phyloP scores from a whole-genome alignment of 2,888 invertebrate species.

The Chironomus tentans region DNA sequence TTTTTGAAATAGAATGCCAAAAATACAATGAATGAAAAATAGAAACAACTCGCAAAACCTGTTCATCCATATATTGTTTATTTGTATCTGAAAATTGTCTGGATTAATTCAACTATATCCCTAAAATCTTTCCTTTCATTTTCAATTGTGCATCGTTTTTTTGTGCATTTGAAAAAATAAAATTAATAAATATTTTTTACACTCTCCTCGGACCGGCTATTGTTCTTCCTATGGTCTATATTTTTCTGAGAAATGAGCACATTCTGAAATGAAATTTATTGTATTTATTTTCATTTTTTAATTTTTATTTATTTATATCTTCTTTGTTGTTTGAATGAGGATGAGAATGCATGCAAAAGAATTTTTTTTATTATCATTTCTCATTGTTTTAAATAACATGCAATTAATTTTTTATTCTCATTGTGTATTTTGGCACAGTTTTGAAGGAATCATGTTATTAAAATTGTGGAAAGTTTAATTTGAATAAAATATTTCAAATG shows the following conservation, averaged over 20 bases:
- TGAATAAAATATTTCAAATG: too few species aligned
- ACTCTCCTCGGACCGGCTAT: not conserved
- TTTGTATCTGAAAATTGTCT: constrained; percentile 4
- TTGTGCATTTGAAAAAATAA: not conserved
- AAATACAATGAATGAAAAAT: not conserved
- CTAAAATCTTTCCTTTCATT: not conserved
- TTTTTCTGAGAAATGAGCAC: not conserved
- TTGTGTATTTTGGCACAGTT: too few species aligned
- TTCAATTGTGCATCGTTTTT: too few species aligned
- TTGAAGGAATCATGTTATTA: too few species aligned
- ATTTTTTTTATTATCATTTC: too few species aligned
- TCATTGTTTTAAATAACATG: too few species aligned
- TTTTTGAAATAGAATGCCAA: not conserved
- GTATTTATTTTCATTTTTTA: not conserved
- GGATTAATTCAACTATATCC: constrained; percentile 21
- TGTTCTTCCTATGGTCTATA: not conserved
- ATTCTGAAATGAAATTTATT: not conserved
- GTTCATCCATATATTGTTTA: not conserved
- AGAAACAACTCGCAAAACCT: not conserved
- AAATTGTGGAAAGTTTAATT: too few species aligned
- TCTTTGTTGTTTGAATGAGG: too few species aligned
- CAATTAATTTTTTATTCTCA: too few species aligned
- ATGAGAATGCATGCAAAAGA: too few species aligned
- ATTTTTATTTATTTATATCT: not conserved
- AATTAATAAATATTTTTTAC: not conserved